Conservation (phyloP, 2,113 vertebrate genomes). For the Falcunculus frontatus region DNA sequence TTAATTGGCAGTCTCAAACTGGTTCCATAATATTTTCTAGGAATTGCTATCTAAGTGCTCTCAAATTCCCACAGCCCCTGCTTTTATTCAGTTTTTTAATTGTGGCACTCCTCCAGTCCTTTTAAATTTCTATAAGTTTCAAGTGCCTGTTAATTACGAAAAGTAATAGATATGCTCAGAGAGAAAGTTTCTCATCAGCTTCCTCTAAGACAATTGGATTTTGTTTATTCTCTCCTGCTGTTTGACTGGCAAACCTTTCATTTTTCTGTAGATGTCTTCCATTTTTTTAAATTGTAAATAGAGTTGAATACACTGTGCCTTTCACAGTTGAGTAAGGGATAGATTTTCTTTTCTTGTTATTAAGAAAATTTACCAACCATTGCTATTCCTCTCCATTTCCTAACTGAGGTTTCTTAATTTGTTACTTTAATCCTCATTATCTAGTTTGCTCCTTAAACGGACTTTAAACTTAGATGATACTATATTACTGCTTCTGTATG, state of each 20-base stretch:
- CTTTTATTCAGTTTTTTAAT: neutral
- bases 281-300: neutral
- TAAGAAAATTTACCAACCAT: neutral
- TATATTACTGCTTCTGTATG: neutral
- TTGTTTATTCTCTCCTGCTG: neutral
- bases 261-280: neutral
- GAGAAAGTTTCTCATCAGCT: neutral
- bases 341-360: neutral
- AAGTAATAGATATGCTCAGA: neutral
- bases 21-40: neutral
- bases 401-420: neutral
- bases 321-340: neutral
- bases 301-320: neutral
- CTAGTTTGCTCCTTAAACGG: neutral
- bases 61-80: neutral
- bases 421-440: neutral
- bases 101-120: neutral
- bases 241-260: neutral
- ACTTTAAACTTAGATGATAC: neutral
- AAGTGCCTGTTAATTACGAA: conserved; percentile 26
- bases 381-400: neutral
- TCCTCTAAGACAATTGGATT: neutral
- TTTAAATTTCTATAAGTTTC: neutral
- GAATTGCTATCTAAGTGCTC: neutral
- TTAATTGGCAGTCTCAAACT: neutral